phyloP scores from a whole-genome alignment of 2,113 vertebrate genomes.

The Corydoras sp. region DNA sequence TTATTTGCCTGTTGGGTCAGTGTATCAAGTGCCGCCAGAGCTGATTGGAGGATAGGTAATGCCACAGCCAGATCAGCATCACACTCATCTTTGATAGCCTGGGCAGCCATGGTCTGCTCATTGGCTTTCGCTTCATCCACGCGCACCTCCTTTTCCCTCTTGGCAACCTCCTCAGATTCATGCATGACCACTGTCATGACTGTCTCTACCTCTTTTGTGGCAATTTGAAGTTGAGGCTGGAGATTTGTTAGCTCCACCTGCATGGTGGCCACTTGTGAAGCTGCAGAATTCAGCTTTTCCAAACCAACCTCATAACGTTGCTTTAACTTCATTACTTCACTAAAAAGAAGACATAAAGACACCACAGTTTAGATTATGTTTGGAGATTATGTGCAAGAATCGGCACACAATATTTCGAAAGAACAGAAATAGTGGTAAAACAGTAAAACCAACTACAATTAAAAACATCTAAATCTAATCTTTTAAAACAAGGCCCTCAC shows the following conservation, averaged over 20 bases:
- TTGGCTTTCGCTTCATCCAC: conserved; percentile 78
- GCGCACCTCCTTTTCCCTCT: conserved; percentile 81
- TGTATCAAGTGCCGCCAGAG: conserved; percentile 76
- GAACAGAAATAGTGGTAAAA: neutral
- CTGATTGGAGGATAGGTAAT: conserved; percentile 77
- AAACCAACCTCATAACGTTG: conserved; percentile 80
- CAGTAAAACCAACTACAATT: neutral
- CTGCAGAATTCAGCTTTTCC: conserved; percentile 79
- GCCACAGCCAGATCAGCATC: conserved; percentile 80
- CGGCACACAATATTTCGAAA: too few species aligned
- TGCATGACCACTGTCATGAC: conserved; percentile 78
- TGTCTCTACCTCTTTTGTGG: conserved; percentile 80
- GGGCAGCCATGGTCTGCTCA: conserved; percentile 80
- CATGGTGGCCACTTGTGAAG: conserved; percentile 79
- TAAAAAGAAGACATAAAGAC: conserved; percentile 32
- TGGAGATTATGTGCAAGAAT: too few species aligned
- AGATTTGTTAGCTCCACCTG: conserved; percentile 79
- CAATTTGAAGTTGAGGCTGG: conserved; percentile 77
- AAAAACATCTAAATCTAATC: neutral
- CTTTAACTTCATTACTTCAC: conserved; percentile 81
- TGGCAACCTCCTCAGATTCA: conserved; percentile 82
- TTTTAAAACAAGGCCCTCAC: conserved; percentile 57
- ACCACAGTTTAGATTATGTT: neutral
- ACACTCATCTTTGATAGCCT: conserved; percentile 88
- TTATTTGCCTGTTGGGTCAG: conserved; percentile 74